A percentile compares a stretch with the other conserved stretches of the same genome.
Evolutionary conservation across 2,113 vertebrate genomes (phyloP).

Genomic region (Panurus biarmicus): DNA sequence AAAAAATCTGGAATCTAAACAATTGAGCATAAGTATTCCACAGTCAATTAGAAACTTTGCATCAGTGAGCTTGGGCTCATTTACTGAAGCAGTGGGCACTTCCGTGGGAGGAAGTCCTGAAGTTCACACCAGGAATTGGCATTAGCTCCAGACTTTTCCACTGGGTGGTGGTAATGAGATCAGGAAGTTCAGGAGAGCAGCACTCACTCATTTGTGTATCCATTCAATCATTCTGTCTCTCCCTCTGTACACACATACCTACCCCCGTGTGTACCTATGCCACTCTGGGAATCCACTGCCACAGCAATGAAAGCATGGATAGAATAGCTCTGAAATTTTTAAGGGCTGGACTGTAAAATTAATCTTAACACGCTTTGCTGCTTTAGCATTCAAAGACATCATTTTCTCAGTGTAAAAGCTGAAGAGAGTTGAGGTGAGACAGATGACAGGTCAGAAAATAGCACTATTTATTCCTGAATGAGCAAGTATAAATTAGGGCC

Average conservation of each 20-base stretch:
- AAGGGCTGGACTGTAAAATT: not conserved
- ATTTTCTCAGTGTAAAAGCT: not conserved
- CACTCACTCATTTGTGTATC: not conserved
- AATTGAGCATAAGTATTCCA: not conserved
- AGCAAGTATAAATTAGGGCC: not conserved
- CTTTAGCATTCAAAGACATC: not conserved
- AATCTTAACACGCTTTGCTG: not conserved
- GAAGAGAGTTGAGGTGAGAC: not conserved
- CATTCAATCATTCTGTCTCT: not conserved
- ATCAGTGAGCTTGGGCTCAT: not conserved
- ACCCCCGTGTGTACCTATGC: rapidly evolving
- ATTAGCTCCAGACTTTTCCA: not conserved
- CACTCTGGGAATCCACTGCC: not conserved
- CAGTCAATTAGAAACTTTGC: not conserved
- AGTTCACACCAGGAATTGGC: not conserved
- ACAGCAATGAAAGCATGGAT: not conserved
- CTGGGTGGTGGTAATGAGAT: conserved; percentile 36
- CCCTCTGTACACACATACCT: rapidly evolving
- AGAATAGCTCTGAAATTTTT: not conserved
- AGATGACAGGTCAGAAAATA: not conserved
- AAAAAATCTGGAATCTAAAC: not conserved
- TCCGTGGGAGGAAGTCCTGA: not conserved
- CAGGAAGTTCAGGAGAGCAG: not conserved
- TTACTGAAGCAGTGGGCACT: not conserved
- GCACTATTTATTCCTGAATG: not conserved